Conservation (phyloP, 2,113 vertebrate species). For the Ophiodon elongatus region DNA sequence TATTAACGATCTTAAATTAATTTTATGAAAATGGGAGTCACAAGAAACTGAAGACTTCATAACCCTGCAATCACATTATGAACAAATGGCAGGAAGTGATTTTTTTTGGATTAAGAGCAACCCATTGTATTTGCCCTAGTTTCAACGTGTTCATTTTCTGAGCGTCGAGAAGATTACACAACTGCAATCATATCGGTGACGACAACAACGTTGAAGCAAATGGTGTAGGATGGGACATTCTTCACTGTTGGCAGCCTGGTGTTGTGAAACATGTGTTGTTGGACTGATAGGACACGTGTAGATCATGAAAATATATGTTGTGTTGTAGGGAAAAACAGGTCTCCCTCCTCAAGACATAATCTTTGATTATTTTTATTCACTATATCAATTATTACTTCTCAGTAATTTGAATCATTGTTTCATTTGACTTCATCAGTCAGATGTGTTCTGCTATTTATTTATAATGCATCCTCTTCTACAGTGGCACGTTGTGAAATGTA, state of each 20-base stretch:
- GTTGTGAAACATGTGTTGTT: background rate
- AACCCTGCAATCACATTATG: background rate
- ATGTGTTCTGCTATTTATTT: background rate
- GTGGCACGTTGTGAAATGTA: background rate
- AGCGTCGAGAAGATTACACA: background rate
- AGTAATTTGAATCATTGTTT: background rate
- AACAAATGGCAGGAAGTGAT: background rate
- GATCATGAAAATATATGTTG: background rate
- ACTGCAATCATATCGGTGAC: background rate
- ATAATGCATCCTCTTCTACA: background rate
- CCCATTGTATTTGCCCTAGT: background rate
- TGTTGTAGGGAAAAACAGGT: no score
- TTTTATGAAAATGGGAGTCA: constrained; percentile 17
- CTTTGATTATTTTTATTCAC: background rate
- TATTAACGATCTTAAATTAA: constrained; percentile 4
- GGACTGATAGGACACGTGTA: background rate
- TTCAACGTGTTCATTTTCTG: background rate
- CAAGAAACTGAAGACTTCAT: constrained; percentile 11
- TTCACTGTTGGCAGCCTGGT: background rate
- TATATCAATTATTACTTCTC: background rate
- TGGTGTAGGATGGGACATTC: background rate
- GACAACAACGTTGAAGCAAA: background rate
- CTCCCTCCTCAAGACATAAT: background rate
- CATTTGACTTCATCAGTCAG: background rate
- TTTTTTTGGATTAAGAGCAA: background rate